Conservation (phyloP, 2,113 vertebrate species). For the Brachyistius frenatus region DNA sequence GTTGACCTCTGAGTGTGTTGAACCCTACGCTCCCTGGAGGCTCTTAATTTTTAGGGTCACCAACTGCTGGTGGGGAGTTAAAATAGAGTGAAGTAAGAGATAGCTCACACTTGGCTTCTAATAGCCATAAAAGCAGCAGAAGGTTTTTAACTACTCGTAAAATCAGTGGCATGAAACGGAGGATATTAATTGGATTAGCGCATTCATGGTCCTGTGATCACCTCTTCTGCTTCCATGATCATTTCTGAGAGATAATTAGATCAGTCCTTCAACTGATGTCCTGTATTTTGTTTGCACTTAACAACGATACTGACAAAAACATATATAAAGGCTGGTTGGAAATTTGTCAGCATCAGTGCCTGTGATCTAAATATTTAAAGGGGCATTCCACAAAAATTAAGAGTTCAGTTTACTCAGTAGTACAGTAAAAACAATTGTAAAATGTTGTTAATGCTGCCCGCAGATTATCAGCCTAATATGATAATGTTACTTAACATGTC, state of each 20-base stretch:
- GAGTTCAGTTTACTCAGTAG: background rate
- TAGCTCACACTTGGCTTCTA: conserved; percentile 78
- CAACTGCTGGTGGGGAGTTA: conserved; percentile 63
- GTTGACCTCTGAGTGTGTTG: conserved; percentile 47
- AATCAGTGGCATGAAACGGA: conserved; percentile 80
- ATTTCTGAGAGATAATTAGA: conserved; percentile 76
- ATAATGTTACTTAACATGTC: background rate
- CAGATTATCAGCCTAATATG: background rate
- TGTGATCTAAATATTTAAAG: conserved; percentile 10
- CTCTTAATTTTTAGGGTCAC: conserved; percentile 72
- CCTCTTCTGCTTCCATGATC: conserved; percentile 79
- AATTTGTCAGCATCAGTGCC: too few relatives aligned
- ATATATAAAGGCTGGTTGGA: conserved; percentile 1
- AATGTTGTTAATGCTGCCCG: background rate
- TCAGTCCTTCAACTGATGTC: conserved; percentile 66
- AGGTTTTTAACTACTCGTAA: conserved; percentile 85
- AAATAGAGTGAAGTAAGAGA: conserved; percentile 70
- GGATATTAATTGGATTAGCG: conserved; percentile 84
- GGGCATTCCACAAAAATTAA: background rate
- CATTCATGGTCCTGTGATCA: conserved; percentile 82
- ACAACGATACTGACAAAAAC: conserved; percentile 37
- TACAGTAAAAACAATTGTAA: background rate
- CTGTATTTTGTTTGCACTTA: conserved; percentile 36
- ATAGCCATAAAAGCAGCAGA: conserved; percentile 84
- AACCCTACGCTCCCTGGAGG: conserved; percentile 53